These are phyloP conservation scores for Rhinichthys klamathensis DNA, from an alignment of 2,113 vertebrate genomes.

Conservation along the genomic window DNA sequence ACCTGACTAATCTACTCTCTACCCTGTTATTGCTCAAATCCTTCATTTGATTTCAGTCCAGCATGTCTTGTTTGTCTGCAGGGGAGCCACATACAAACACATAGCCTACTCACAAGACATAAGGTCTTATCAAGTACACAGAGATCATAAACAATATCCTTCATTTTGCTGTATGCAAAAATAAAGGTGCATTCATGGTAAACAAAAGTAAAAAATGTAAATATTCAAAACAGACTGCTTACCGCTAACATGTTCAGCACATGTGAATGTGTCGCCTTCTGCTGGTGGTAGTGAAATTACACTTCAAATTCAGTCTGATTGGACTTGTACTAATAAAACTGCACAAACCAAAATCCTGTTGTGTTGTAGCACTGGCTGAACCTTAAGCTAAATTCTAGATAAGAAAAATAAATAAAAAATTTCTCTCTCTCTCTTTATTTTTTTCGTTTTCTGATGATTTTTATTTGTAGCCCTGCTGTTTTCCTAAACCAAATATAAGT, in stretches of 20 bases:
- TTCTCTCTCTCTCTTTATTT: too few relatives aligned
- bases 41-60: constrained; percentile 36
- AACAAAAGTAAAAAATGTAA: constrained; percentile 44
- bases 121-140: background rate
- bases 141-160: background rate
- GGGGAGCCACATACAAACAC: background rate
- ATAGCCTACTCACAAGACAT: background rate
- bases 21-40: constrained; percentile 33
- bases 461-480: too few relatives aligned
- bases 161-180: constrained; percentile 51
- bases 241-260: background rate
- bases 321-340: background rate
- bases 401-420: too few relatives aligned
- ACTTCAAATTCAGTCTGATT: background rate
- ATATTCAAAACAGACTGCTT: constrained; percentile 27
- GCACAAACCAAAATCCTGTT: background rate
- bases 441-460: background rate
- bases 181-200: constrained; percentile 49
- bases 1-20: background rate
- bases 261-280: constrained; percentile 38
- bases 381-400: background rate
- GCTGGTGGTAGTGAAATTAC: constrained; percentile 18
- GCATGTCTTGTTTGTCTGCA: constrained; percentile 19
- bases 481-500: background rate
- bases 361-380: background rate